These are phyloP conservation scores for Samia ricini DNA, from an alignment of 1,140 invertebrate genomes.

Conservation along the genomic window DNA sequence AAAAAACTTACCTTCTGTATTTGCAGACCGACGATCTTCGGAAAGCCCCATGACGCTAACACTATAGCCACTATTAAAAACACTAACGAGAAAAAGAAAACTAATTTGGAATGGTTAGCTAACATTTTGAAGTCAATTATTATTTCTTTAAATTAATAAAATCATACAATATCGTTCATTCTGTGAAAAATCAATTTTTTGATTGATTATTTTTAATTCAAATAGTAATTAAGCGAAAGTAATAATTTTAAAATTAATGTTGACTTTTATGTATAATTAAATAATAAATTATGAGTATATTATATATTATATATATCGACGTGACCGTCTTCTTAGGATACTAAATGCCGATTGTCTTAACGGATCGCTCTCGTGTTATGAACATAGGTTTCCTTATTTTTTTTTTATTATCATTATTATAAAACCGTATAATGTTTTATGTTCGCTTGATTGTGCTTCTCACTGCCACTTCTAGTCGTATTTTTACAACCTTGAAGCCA, in stretches of 20 bases:
- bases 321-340: neutral
- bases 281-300: neutral
- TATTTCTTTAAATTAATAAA: no score
- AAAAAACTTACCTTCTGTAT: slow-evolving; percentile 54
- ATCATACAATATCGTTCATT: neutral
- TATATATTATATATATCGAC: neutral
- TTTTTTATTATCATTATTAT: neutral
- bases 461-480: neutral
- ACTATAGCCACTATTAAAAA: slow-evolving; percentile 45
- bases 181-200: neutral
- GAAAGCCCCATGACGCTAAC: slow-evolving; percentile 59
- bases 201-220: no score
- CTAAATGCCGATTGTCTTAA: neutral
- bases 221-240: no score
- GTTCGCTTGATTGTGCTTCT: neutral
- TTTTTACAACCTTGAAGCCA: neutral
- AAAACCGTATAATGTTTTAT: neutral
- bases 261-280: neutral
- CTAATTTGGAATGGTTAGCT: slow-evolving; percentile 49
- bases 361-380: neutral
- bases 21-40: slow-evolving; percentile 53
- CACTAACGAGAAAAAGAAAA: slow-evolving; percentile 47
- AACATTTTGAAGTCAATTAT: slow-evolving; percentile 60
- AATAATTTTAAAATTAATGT: no score
- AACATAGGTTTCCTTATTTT: neutral